These are phyloP conservation scores for Eumaeus atala DNA, from an alignment of 1,140 invertebrate species.

Conservation along the genomic window DNA sequence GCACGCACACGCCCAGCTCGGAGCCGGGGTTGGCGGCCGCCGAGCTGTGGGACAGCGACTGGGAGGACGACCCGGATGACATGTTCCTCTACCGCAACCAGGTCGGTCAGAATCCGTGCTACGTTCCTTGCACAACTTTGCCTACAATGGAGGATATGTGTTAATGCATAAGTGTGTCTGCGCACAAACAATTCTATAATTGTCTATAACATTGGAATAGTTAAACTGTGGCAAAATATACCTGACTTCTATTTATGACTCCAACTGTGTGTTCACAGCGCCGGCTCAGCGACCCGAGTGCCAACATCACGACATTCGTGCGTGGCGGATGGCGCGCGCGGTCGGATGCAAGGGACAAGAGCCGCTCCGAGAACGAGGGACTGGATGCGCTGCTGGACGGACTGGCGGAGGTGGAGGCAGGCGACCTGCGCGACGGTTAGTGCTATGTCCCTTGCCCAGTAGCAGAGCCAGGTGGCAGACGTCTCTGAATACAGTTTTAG, in stretches of 20 bases:
- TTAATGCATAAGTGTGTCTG: no score
- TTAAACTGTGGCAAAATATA: no score
- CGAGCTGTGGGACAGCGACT: constrained; percentile 90
- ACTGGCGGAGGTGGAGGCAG: constrained; percentile 93
- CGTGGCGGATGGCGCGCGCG: constrained; percentile 83
- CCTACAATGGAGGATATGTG: no score
- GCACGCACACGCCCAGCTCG: constrained; percentile 95
- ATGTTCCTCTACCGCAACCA: constrained; percentile 87
- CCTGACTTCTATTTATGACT: no score
- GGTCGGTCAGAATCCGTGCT: constrained; percentile 69
- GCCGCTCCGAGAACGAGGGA: constrained; percentile 93
- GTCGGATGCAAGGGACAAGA: constrained; percentile 79
- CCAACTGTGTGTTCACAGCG: constrained; percentile 74
- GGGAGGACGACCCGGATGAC: constrained; percentile 90
- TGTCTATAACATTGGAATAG: no score
- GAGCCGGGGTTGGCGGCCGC: constrained; percentile 90
- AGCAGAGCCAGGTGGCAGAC: background rate
- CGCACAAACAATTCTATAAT: no score
- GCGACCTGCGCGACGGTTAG: constrained; percentile 93
- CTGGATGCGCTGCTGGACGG: constrained; percentile 88
- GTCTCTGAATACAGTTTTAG: no score
- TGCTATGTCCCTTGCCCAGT: constrained; percentile 16
- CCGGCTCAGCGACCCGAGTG: constrained; percentile 93
- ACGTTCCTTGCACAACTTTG: no score
- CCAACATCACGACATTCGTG: constrained; percentile 92